phyloP scores from a whole-genome alignment of 2,888 invertebrate genomes.

The Aporophyla lueneburgensis region DNA sequence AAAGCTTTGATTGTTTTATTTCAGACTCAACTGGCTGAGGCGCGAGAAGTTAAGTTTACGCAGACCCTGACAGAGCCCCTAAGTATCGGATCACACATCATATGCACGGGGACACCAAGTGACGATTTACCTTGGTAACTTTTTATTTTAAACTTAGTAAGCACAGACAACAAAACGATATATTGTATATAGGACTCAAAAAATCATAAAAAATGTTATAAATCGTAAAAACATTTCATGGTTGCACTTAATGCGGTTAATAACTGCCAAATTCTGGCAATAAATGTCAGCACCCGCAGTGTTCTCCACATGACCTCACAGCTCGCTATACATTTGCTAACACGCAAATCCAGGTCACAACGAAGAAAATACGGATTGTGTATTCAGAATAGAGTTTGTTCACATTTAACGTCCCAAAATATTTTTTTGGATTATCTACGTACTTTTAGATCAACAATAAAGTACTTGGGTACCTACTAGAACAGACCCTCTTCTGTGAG shows the following conservation, averaged over 20 bases:
- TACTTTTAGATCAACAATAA: not conserved
- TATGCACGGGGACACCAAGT: constrained; percentile 85
- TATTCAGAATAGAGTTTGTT: not conserved
- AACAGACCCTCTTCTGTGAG: not conserved
- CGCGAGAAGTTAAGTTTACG: constrained; percentile 84
- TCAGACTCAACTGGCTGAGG: constrained; percentile 85
- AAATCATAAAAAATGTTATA: not conserved
- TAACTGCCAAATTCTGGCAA: constrained; percentile 29
- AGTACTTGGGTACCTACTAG: not conserved
- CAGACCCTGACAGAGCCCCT: constrained; percentile 81
- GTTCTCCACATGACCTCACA: constrained; percentile 10
- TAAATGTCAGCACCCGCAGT: constrained; percentile 23
- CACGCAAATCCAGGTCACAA: constrained; percentile 20
- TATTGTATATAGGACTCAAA: not conserved
- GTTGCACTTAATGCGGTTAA: constrained; percentile 21
- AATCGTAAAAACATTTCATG: constrained; percentile 34
- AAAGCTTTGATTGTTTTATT: constrained; percentile 63
- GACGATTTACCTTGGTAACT: constrained; percentile 86
- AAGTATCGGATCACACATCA: constrained; percentile 83
- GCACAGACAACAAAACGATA: not conserved
- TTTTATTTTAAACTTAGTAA: not conserved
- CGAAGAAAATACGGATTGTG: constrained; percentile 9
- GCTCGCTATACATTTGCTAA: constrained; percentile 8
- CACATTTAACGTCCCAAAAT: not conserved
- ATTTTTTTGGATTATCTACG: not conserved